Evolutionary conservation across 2,113 vertebrate species (phyloP), one percentile per base, ranked within the genome.

Genomic region (Anguilla rostrata): DNA sequence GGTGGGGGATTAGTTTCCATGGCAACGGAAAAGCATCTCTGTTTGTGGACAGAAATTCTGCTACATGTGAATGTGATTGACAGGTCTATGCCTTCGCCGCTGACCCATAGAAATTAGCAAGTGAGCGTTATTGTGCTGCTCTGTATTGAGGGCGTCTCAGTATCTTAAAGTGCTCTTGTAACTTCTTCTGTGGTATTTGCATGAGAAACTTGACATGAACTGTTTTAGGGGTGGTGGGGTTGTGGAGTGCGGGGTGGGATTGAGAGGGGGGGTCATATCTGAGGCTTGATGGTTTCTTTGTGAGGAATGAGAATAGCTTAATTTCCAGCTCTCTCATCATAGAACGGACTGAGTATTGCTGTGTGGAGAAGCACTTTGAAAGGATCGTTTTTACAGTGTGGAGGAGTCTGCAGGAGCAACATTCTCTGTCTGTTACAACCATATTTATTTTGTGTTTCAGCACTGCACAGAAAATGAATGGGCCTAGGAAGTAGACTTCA

Each of bases 51-150:
- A 96, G 97, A 97, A 95, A 97, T 97, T 98, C 96, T 97, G 96
- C 96, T 97, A 97, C 97, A 98, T 97, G 95, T 97, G 96, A 97
- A 97, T 96, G 96, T 97, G 97, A 98, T 97, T 98, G 98, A 96
- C 98, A 97, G 95, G 94, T 96, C 97, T 96, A 97, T 97, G 97
- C 95, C 96, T 97, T 95, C 94, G 95, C 96, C 97, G 96, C 96
- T 99, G 97, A 98, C 97, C 97, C 97, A 97, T 96, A 97, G 96
- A 98, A 98, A 98, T 98, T 96, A 97, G 96, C 96, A 95, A 97
- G 96, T 97, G 96, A 97, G 97, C 96, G 95, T 97, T 97, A 97
- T 97, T 97, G 97, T 97, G 95, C 96, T 95, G 95, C 93, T 95
- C 95, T 96, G 95, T 96, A 95, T 95, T 96, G 96, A 97, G 94